phyloP scores from a whole-genome alignment of 2,797 vertebrate genomes.

The Leptodactylus fallax region DNA sequence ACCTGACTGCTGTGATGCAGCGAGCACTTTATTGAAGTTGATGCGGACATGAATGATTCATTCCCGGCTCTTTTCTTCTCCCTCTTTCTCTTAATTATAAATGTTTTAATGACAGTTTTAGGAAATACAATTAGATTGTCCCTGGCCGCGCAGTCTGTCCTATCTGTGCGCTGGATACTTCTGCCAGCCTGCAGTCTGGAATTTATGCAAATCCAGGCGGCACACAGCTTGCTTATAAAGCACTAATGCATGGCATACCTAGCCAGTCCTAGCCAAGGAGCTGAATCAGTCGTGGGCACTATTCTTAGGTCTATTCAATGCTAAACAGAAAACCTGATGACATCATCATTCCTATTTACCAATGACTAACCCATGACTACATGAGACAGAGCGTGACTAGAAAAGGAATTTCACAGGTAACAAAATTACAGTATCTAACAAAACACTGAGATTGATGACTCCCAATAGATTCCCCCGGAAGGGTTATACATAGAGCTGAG shows the following conservation, averaged over 20 bases:
- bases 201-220: slow-evolving; percentile 46
- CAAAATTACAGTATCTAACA: no score
- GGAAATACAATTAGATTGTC: slow-evolving; percentile 56
- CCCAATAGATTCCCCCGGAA: no score
- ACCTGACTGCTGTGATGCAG: slow-evolving; percentile 16
- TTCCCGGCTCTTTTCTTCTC: slow-evolving; percentile 29
- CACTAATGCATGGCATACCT: neutral
- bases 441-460: no score
- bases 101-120: slow-evolving; percentile 61
- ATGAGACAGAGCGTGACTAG: no score
- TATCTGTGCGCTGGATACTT: slow-evolving; percentile 11
- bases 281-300: neutral
- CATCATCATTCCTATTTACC: neutral
- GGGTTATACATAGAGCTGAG: no score
- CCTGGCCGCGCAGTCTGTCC: slow-evolving; percentile 26
- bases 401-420: no score
- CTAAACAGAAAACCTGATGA: neutral
- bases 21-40: slow-evolving; percentile 46
- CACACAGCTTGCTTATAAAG: slow-evolving; percentile 33
- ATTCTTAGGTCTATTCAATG: neutral
- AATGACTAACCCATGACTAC: neutral
- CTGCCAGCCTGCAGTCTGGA: slow-evolving; percentile 44
- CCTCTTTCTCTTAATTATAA: slow-evolving; percentile 59
- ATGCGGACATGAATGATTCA: slow-evolving; percentile 52
- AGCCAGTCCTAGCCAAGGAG: neutral